Conservation (phyloP, 2,888 invertebrate genomes). For the Cheilosia variabilis region DNA sequence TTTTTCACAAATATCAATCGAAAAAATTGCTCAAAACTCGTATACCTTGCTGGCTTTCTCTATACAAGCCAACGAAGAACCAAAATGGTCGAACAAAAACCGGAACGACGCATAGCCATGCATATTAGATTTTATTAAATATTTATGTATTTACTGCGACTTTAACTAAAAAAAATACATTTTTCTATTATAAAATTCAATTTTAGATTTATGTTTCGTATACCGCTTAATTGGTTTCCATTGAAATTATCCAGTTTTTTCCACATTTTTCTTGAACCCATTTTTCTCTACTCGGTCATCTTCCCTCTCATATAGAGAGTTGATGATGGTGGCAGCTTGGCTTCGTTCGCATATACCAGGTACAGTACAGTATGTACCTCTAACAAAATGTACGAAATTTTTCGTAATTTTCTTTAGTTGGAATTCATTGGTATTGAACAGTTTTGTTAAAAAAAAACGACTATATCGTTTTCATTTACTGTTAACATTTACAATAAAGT, state of each 20-base stretch:
- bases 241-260: slow-evolving; percentile 65
- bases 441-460: background rate
- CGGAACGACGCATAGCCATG: slow-evolving; percentile 69
- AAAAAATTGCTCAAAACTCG: slow-evolving; percentile 66
- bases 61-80: slow-evolving; percentile 63
- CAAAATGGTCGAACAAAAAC: slow-evolving; percentile 73
- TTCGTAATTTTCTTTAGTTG: background rate
- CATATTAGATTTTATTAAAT: slow-evolving; percentile 50
- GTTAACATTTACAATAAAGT: background rate
- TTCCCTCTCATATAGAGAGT: slow-evolving; percentile 50
- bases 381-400: slow-evolving; percentile 46
- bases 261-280: slow-evolving; percentile 49
- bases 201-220: slow-evolving; percentile 43
- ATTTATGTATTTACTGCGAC: slow-evolving; percentile 17
- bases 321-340: slow-evolving; percentile 71
- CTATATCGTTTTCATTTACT: background rate
- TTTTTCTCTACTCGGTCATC: slow-evolving; percentile 52
- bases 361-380: slow-evolving; percentile 65
- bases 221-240: slow-evolving; percentile 47
- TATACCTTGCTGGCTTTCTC: slow-evolving; percentile 68
- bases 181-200: slow-evolving; percentile 49
- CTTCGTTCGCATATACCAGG: slow-evolving; percentile 50
- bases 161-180: background rate
- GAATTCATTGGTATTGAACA: background rate
- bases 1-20: slow-evolving; percentile 30